Percentiles rank a stretch among this genome's conserved stretches.
These are phyloP conservation scores for Buceros bicornis DNA, from an alignment of 2,797 vertebrate genomes.

Conservation along the genomic window DNA sequence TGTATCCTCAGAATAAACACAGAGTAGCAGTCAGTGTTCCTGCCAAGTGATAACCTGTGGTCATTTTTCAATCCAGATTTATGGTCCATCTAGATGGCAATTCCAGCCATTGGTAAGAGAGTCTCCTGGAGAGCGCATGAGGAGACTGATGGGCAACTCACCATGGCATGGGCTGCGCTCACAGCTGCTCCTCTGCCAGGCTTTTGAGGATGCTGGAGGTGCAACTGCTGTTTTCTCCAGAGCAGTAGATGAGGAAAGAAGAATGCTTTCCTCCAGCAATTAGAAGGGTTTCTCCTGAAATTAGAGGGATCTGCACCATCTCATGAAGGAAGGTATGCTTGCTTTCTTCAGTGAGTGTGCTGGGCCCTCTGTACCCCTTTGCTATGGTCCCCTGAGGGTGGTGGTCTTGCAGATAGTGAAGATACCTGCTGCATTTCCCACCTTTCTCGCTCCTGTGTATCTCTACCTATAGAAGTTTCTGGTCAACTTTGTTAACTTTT, in stretches of 20 bases:
- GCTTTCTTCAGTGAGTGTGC: background rate
- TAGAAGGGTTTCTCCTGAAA: background rate
- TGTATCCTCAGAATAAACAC: background rate
- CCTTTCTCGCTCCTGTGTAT: background rate
- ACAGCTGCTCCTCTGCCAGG: background rate
- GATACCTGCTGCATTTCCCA: background rate
- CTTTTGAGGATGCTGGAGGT: background rate
- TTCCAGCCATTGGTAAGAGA: background rate
- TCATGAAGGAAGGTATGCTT: background rate
- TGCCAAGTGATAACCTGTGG: background rate
- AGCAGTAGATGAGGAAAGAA: background rate
- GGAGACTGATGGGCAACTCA: background rate
- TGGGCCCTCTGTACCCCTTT: background rate
- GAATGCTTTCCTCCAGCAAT: background rate
- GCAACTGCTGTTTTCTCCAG: background rate
- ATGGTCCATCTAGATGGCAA: background rate
- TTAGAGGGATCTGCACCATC: background rate
- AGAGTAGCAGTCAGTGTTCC: background rate
- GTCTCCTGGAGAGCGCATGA: rapidly evolving
- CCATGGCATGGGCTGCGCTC: background rate
- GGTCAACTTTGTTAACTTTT: background rate
- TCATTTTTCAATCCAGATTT: background rate
- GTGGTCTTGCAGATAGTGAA: background rate
- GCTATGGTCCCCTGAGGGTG: background rate
- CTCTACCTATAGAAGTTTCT: background rate